Percentiles rank a stretch among this genome's conserved stretches.
Evolutionary conservation across 2,113 vertebrate species (phyloP).

Genomic region (Mesocricetus auratus): DNA sequence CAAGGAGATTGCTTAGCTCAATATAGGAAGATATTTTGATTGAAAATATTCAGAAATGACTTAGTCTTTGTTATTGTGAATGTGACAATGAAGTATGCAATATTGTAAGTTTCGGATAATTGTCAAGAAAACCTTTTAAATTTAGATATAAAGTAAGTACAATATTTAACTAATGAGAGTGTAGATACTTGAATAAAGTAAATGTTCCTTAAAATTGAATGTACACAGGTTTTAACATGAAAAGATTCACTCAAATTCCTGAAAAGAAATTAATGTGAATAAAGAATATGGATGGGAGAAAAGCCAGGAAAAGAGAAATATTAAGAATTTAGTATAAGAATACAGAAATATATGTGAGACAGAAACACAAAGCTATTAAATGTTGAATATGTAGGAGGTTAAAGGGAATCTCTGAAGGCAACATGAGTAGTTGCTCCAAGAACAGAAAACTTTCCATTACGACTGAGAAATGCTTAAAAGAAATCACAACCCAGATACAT

Average conservation of each 20-base stretch:
- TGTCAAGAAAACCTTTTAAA: background rate
- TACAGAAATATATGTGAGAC: background rate
- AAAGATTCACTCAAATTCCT: background rate
- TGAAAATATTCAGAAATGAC: background rate
- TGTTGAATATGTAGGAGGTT: background rate
- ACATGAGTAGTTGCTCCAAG: background rate
- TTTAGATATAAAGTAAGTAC: background rate
- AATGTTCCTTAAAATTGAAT: background rate
- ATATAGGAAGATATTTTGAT: background rate
- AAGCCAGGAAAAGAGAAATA: background rate
- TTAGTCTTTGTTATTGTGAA: background rate
- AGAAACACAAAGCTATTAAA: background rate
- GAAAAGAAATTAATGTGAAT: background rate
- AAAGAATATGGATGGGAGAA: background rate
- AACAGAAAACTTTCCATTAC: background rate
- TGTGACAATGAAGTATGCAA: background rate
- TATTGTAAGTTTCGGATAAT: background rate
- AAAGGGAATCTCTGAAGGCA: background rate
- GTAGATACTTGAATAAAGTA: background rate
- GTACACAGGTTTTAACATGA: background rate
- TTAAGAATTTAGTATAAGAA: background rate
- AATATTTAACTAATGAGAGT: background rate
- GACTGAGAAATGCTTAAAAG: background rate
- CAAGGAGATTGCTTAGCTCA: background rate
- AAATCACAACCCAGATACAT: background rate